Evolutionary conservation across 2,797 vertebrate species (phyloP).

Genomic region (Loris lydekkerianus): DNA sequence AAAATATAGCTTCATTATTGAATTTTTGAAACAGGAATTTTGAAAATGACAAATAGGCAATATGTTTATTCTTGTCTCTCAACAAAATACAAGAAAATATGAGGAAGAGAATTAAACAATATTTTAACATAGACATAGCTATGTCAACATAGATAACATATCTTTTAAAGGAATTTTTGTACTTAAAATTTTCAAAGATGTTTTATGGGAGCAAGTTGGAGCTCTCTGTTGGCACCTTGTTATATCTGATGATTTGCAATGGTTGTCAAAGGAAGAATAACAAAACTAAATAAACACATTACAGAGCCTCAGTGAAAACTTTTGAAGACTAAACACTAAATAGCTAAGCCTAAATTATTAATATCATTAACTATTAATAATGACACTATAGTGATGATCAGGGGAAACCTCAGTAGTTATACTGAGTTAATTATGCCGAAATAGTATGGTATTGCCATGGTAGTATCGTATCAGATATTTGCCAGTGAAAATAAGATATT

Average conservation of each 20-base stretch:
- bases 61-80: neutral
- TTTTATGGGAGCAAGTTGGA: neutral
- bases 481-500: neutral
- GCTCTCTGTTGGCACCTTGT: neutral
- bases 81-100: conserved; percentile 23
- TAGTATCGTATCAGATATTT: neutral
- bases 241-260: neutral
- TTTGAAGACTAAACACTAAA: neutral
- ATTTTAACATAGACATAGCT: neutral
- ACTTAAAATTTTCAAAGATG: neutral
- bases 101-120: neutral
- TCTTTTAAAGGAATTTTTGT: neutral
- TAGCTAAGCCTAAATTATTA: neutral
- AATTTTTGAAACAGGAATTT: neutral
- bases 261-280: neutral
- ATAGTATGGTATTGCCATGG: neutral
- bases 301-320: neutral
- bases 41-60: conserved; percentile 25
- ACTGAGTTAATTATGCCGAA: neutral
- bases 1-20: neutral
- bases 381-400: neutral
- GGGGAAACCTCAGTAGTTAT: neutral
- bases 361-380: neutral
- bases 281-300: neutral
- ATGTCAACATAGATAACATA: neutral